phyloP scores from a whole-genome alignment of 2,113 vertebrate species.

The Tiliqua scincoides region DNA sequence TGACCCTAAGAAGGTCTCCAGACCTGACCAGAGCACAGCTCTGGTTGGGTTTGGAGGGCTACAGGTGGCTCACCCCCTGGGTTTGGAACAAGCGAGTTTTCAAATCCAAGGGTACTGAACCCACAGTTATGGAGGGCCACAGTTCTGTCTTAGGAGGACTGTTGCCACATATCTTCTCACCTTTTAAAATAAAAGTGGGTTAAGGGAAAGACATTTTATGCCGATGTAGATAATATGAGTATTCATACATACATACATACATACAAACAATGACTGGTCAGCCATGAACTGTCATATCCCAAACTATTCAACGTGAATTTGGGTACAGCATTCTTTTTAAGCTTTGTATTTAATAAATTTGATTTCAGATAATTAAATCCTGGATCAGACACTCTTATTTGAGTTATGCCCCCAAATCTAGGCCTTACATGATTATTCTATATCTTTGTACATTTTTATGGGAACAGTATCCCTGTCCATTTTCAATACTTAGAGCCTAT shows the following conservation, averaged over 20 bases:
- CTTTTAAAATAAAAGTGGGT: background rate
- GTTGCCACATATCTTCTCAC: background rate
- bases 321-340: background rate
- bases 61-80: too few relatives aligned
- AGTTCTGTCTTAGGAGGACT: too few relatives aligned
- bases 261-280: background rate
- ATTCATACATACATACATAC: background rate
- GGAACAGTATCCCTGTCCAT: constrained; percentile 17
- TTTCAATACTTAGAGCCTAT: constrained; percentile 36
- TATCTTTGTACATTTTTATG: background rate
- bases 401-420: background rate
- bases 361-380: constrained; percentile 28
- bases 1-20: too few relatives aligned
- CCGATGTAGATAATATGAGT: background rate
- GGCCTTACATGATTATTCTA: constrained; percentile 11
- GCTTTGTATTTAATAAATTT: background rate
- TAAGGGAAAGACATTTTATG: background rate
- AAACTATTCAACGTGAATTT: background rate
- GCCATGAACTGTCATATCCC: background rate
- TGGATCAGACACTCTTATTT: background rate
- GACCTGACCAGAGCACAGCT: too few relatives aligned
- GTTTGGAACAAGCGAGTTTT: too few relatives aligned
- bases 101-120: too few relatives aligned
- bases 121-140: too few relatives aligned
- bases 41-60: too few relatives aligned